Conservation (phyloP, 2,113 vertebrate genomes). For the Vulpes lagopus region DNA sequence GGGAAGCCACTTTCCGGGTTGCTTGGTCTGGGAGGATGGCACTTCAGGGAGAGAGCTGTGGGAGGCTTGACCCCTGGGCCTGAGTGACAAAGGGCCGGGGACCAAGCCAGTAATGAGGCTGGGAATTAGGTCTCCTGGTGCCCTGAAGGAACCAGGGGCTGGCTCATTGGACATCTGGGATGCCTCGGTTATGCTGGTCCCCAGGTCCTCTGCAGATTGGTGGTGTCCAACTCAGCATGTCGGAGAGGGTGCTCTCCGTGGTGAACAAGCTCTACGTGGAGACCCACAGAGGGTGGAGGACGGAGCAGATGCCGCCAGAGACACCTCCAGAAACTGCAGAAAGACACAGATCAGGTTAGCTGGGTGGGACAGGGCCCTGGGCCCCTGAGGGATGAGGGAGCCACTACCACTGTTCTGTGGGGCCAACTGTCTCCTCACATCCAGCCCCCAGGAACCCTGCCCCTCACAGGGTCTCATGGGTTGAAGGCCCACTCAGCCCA, state of each 20-base stretch:
- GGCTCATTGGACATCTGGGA: not conserved
- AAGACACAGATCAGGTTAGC: conserved; percentile 42
- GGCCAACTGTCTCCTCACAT: conserved; percentile 67
- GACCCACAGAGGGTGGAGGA: conserved; percentile 87
- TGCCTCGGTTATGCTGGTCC: not conserved
- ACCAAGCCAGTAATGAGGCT: not conserved
- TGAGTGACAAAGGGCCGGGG: not conserved
- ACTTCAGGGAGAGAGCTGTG: not conserved
- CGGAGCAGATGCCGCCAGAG: conserved; percentile 48
- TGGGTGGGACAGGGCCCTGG: not conserved
- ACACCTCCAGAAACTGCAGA: not conserved
- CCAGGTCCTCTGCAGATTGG: conserved; percentile 83
- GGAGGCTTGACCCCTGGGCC: not conserved
- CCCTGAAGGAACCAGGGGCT: not conserved
- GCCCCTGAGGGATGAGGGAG: not conserved
- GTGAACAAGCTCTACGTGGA: conserved; percentile 92
- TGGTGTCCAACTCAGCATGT: conserved; percentile 80
- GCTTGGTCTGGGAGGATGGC: not conserved
- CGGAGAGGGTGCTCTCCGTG: conserved; percentile 88
- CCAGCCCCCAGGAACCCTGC: conserved; percentile 47
- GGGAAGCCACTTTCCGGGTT: not conserved
- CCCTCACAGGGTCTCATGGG: conserved; percentile 92
- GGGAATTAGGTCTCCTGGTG: not conserved
- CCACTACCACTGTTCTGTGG: rapidly evolving
- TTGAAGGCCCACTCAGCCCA: conserved; percentile 85